Base-by-base conservation (phyloP, 2,797 vertebrate species). In the Pantherophis vulpinus region DNA sequence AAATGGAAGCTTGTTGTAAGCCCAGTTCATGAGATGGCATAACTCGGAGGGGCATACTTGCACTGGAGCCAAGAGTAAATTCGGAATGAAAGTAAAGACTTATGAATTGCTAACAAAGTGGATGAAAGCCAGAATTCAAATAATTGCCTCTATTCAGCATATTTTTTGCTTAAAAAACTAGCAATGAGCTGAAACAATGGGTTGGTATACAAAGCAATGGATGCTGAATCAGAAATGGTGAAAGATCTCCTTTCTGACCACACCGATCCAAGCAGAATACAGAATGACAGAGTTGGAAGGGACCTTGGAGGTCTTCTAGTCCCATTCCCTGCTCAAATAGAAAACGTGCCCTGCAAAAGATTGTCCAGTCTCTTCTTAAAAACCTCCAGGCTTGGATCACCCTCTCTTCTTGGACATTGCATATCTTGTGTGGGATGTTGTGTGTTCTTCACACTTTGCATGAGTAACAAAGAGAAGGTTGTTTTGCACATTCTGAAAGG, bases 61-160 rank as follows among this genome's bases (percentile, higher is more conserved):
- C 3, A 91, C 94, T 94, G 94, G 92, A 93, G 93, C 90, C 93
- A 95, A 92, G 91, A 89, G 87, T 92, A 95, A 88, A 94, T 95
- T 94, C 90, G 94, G 93, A 88, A 91, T 47, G 94, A 97, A 95
- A 91, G 92, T 61, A 90, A 96, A 93, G 93, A 95, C 94, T 95
- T 94, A 70, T 10, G 90, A 93, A 93, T 91, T 58, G 94, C 90
- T 94, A 93, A 88, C 93, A 93, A 56, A 12, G 89, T 96, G 96
- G 96, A 95, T 94, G 5, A 29, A 95, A 95, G 95, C 96, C 96
- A 96, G 95, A 8, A 93, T 51, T 90, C 87, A 25, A 97, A 96
- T 91, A 96, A 97, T 95, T 93, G 94, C 95, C 32, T 95, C 93
- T 32, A 95, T 95, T 97, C 95, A 96, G 56, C 12, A 32, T 93